Percentiles rank a stretch among this genome's conserved stretches.
phyloP scores from a whole-genome alignment of 1,140 invertebrate species.

The Bombus affinis region DNA sequence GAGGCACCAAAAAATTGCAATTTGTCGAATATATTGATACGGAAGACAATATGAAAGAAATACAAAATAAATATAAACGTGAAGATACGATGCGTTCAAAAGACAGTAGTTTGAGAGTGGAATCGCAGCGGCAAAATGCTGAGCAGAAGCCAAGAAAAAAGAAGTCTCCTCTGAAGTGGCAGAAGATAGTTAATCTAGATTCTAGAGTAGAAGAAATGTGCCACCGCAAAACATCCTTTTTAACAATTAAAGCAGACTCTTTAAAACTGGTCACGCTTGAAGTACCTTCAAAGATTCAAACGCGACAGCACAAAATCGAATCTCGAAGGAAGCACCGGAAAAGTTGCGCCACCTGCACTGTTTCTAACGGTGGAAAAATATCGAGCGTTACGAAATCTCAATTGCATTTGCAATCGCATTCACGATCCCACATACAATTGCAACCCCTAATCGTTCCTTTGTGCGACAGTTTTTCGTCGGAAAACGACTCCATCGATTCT shows the following conservation, averaged over 20 bases:
- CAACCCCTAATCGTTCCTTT: conserved; percentile 31
- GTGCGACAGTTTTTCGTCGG: conserved; percentile 82
- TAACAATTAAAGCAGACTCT: conserved; percentile 61
- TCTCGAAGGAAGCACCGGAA: conserved; percentile 13
- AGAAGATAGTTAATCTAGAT: conserved; percentile 63
- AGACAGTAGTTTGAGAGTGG: not conserved
- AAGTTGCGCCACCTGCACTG: conserved; percentile 1
- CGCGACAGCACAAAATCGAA: conserved; percentile 73
- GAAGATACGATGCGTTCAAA: not conserved
- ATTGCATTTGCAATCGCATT: not conserved
- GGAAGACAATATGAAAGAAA: not conserved
- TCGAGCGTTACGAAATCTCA: conserved; percentile 14
- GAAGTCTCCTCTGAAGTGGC: conserved; percentile 78
- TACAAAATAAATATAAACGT: conserved; percentile 20
- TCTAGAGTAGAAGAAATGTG: conserved; percentile 44
- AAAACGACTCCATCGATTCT: conserved; percentile 72
- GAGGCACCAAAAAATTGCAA: conserved; percentile 84
- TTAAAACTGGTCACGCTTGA: conserved; percentile 54
- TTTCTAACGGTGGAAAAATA: not conserved
- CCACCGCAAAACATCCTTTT: conserved; percentile 9
- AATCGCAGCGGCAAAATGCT: conserved; percentile 74
- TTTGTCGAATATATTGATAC: conserved; percentile 78
- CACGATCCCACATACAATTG: conserved; percentile 15
- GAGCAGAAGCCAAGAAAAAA: conserved; percentile 82
- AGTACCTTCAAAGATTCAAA: conserved; percentile 18